These are phyloP conservation scores for Sebastes schlegelii DNA, from an alignment of 2,113 vertebrate genomes.

Conservation along the genomic window DNA sequence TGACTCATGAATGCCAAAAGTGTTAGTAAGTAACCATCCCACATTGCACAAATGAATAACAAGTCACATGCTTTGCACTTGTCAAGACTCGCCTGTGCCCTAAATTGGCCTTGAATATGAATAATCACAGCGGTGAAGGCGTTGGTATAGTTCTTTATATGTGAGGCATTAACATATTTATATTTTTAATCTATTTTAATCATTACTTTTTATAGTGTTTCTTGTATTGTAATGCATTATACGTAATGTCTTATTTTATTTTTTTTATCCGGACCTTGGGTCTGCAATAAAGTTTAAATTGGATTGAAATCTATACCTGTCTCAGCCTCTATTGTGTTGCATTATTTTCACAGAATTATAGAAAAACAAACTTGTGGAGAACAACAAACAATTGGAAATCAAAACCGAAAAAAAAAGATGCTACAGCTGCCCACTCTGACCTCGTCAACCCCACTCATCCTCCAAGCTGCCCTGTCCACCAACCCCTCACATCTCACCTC, in stretches of 20 bases:
- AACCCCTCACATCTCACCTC: constrained; percentile 39
- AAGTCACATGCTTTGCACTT: background rate
- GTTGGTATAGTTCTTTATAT: too few relatives aligned
- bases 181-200: too few relatives aligned
- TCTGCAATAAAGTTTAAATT: too few relatives aligned
- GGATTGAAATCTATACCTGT: background rate
- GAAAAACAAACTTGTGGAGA: background rate
- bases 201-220: too few relatives aligned
- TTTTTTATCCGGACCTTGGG: too few relatives aligned
- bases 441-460: constrained; percentile 31
- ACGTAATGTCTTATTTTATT: too few relatives aligned
- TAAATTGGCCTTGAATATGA: background rate
- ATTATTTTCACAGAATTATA: background rate
- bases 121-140: background rate
- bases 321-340: background rate
- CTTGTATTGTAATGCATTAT: too few relatives aligned
- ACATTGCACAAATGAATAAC: background rate
- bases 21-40: background rate
- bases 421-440: constrained; percentile 38
- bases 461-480: constrained; percentile 28
- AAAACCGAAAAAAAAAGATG: background rate
- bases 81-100: background rate
- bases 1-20: background rate
- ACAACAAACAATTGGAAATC: constrained; percentile 20
- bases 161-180: too few relatives aligned